Base-by-base conservation (phyloP, 1,140 invertebrate species). In the Cotesia glomerata region DNA sequence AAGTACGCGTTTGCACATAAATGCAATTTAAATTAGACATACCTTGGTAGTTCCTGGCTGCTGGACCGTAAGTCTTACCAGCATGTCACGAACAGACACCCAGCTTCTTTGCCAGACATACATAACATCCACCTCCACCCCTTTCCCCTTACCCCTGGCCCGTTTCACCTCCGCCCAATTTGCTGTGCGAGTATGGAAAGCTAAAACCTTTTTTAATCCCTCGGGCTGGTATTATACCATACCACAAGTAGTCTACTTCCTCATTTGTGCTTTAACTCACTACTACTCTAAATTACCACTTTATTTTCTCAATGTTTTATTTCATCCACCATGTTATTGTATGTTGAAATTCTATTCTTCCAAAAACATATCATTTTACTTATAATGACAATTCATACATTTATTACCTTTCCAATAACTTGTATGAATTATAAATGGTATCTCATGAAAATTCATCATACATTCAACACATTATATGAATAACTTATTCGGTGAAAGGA, bases 21-120 rank as follows among this genome's bases (percentile, higher is more conserved):
- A 77, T 81, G 78, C 77, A 80, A 80, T 81, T 81, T 78, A 80
- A 81, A 81, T 81, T 80, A 79, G 78, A 80, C 75, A 74, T 72
- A 72, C 71, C 69, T 73, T 70, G 13, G 16, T 36, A 61, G 69
- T 73, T 69, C 66, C 71, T 79, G 74, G 54, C 74, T 62, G 63
- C 62, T 72, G 69, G 64, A 75, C 77, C 77, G 79, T 78, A 75
- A 76, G 74, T 79, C 79, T 80, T 76, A 71, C 39, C 75, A 58
- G 71, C 75, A 78, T 66, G 79, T 80, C 79, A 79, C 34, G 51
- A 66, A 54, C 79, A 79, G 78, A 72, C 58, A 61, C 56, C 14
- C 26, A 76, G 39, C 69, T 71, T 75, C 75, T 73, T 78, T 61
- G 63, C 56, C 73, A 58, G 62, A 45, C 26, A 45, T 58, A 69